Percentiles rank a stretch among this genome's conserved stretches.
Conservation (phyloP, 92 coral and sea anemone genomes). For the Phenganax stokvisi region DNA sequence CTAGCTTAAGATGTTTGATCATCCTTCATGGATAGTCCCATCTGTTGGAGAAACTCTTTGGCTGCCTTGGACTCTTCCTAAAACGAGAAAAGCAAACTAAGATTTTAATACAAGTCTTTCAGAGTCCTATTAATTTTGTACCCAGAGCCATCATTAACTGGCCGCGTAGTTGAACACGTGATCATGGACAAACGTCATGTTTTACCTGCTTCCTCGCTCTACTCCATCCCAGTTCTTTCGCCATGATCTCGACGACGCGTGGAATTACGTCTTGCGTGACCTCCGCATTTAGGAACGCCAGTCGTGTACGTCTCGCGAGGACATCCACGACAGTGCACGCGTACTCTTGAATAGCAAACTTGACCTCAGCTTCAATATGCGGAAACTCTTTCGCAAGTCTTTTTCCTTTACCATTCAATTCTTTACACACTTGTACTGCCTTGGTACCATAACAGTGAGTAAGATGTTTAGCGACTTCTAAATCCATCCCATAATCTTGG, state of each 20-base stretch:
- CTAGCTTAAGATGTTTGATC: conserved; percentile 25
- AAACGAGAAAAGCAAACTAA: neutral
- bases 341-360: conserved; percentile 77
- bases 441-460: conserved; percentile 86
- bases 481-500: conserved; percentile 89
- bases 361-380: conserved; percentile 89
- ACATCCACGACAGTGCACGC: conserved; percentile 90
- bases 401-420: conserved; percentile 72
- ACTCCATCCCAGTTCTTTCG: conserved; percentile 87
- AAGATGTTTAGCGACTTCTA: conserved; percentile 87
- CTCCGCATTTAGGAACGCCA: conserved; percentile 82
- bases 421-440: conserved; percentile 82
- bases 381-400: conserved; percentile 75
- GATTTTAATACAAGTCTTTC: neutral
- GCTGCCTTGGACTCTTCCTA: conserved; percentile 75
- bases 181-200: neutral
- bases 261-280: conserved; percentile 79
- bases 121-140: too few species aligned
- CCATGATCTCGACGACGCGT: conserved; percentile 87
- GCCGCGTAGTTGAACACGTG: neutral
- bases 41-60: conserved; percentile 62
- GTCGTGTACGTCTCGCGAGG: conserved; percentile 88
- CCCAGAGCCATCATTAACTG: neutral
- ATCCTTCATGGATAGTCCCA: conserved; percentile 74
- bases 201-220: conserved; percentile 72